Percentiles rank a stretch among this genome's conserved stretches.
Evolutionary conservation across 2,888 invertebrate genomes (phyloP).

Genomic region (Nomada fabriciana): DNA sequence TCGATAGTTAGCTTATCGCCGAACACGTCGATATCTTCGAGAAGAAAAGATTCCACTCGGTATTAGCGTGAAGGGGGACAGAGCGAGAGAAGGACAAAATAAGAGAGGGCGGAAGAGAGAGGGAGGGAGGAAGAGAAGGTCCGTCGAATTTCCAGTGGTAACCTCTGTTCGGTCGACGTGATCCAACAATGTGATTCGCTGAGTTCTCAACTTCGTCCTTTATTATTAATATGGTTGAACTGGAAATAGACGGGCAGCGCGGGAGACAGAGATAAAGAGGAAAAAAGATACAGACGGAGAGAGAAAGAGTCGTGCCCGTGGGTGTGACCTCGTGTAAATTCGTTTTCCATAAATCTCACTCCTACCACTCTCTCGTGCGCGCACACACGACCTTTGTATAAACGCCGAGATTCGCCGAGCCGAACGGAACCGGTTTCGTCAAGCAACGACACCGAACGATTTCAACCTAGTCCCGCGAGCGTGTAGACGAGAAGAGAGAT

Average conservation of each 20-base stretch:
- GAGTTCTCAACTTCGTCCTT: slow-evolving; percentile 35
- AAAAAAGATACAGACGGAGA: slow-evolving; percentile 15
- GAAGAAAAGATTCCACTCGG: slow-evolving; percentile 53
- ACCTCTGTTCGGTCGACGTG: slow-evolving; percentile 15
- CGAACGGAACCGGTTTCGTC: slow-evolving; percentile 82
- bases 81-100: not conserved
- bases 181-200: slow-evolving; percentile 17
- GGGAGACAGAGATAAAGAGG: slow-evolving; percentile 15
- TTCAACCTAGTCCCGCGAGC: slow-evolving; percentile 69
- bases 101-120: not conserved
- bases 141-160: slow-evolving; percentile 29
- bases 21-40: slow-evolving; percentile 44
- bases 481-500: slow-evolving; percentile 44
- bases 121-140: not conserved
- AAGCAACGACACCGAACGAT: slow-evolving; percentile 73
- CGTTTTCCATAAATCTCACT: slow-evolving; percentile 78
- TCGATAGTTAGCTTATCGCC: slow-evolving; percentile 52
- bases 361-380: slow-evolving; percentile 71
- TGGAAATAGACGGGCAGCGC: slow-evolving; percentile 58
- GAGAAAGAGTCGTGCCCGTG: slow-evolving; percentile 69
- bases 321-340: slow-evolving; percentile 79
- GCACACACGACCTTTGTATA: slow-evolving; percentile 79
- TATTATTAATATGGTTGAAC: slow-evolving; percentile 55
- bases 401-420: slow-evolving; percentile 77
- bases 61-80: slow-evolving; percentile 25